Evolutionary conservation across 2,888 invertebrate species (phyloP).

Genomic region (Thera britannica): DNA sequence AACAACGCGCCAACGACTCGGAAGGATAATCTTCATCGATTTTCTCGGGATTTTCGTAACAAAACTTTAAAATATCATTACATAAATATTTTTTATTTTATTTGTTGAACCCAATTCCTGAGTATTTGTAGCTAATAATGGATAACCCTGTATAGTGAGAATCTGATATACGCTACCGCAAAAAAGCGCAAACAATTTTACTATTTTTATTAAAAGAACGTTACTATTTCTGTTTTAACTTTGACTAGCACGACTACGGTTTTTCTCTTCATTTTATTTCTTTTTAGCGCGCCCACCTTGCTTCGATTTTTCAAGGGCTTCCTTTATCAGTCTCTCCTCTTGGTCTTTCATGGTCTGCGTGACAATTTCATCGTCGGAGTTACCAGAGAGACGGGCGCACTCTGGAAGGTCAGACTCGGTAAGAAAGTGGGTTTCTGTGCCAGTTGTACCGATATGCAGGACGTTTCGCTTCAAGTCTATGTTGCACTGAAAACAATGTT

Average conservation of each 20-base stretch:
- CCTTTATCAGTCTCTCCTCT: slow-evolving; percentile 89
- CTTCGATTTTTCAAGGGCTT: slow-evolving; percentile 89
- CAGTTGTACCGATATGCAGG: slow-evolving; percentile 96
- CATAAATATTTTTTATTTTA: too few species aligned
- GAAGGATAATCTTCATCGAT: too few species aligned
- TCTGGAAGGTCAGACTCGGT: slow-evolving; percentile 88
- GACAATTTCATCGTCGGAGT: slow-evolving; percentile 86
- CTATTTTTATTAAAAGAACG: slow-evolving; percentile 62
- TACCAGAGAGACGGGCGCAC: slow-evolving; percentile 91
- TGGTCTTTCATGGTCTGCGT: slow-evolving; percentile 78
- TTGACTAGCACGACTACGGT: slow-evolving; percentile 41
- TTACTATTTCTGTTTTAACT: slow-evolving; percentile 52
- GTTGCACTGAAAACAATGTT: slow-evolving; percentile 86
- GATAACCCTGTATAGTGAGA: too few species aligned
- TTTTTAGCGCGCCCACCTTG: slow-evolving; percentile 79
- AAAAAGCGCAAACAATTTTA: slow-evolving; percentile 45
- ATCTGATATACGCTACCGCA: too few species aligned
- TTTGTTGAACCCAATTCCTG: too few species aligned
- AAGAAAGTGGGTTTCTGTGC: slow-evolving; percentile 95
- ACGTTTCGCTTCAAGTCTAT: slow-evolving; percentile 96
- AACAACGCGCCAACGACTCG: too few species aligned
- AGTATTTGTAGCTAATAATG: too few species aligned
- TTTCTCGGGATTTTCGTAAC: too few species aligned
- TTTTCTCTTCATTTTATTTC: slow-evolving; percentile 47
- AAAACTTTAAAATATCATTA: too few species aligned